These are phyloP conservation scores for Agonopterix arenella DNA, from an alignment of 2,888 invertebrate species.

Conservation along the genomic window DNA sequence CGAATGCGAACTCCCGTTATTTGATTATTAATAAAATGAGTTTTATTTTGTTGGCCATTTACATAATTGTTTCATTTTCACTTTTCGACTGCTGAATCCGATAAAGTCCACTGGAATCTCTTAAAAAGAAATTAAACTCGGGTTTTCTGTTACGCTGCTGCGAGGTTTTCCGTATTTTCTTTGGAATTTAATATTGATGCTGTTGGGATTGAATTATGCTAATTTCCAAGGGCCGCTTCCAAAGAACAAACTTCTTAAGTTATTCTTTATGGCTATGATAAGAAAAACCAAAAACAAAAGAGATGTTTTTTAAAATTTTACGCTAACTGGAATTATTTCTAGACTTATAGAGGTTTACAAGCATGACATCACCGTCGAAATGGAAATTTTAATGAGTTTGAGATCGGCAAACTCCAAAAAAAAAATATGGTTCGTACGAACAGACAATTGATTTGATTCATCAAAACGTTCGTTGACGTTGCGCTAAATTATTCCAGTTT, in stretches of 20 bases:
- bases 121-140: conserved; percentile 60
- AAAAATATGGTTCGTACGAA: no score
- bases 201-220: conserved; percentile 10
- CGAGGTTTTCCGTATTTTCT: conserved; percentile 31
- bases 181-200: conserved; percentile 10
- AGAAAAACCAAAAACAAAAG: no score
- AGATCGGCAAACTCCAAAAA: no score
- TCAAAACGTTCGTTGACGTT: no score
- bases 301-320: no score
- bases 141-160: conserved; percentile 27
- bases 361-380: no score
- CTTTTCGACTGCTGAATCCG: conserved; percentile 49
- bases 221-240: conserved; percentile 3
- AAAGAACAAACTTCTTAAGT: conserved; percentile 5
- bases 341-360: no score
- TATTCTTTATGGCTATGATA: background rate
- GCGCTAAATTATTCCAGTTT: no score
- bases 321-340: no score
- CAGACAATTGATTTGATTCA: no score
- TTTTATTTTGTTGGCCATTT: conserved; percentile 71
- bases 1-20: conserved; percentile 64
- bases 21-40: conserved; percentile 73
- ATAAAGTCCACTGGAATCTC: conserved; percentile 51
- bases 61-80: conserved; percentile 73
- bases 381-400: no score